Percentiles rank a stretch among this genome's conserved stretches.
phyloP scores from a whole-genome alignment of 1,140 invertebrate genomes.

The Hydropsyche tenuis region DNA sequence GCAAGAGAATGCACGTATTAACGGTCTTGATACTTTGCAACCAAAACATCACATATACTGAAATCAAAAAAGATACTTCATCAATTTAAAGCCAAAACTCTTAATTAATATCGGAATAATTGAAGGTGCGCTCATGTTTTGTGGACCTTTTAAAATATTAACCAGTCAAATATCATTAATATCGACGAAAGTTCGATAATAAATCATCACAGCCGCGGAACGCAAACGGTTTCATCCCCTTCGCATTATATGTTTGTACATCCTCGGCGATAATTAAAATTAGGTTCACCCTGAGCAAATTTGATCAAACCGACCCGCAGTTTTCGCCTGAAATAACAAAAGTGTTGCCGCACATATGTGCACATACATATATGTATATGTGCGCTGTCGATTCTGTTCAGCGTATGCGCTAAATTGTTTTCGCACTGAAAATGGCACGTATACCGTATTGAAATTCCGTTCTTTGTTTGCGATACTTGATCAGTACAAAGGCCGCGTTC shows the following conservation, averaged over 20 bases:
- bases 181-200: conserved; percentile 39
- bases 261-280: conserved; percentile 44
- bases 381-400: too few species aligned
- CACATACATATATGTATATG: too few species aligned
- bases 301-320: conserved; percentile 2
- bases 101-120: conserved; percentile 33
- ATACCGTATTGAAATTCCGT: neutral
- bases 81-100: too few species aligned
- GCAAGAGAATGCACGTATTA: too few species aligned
- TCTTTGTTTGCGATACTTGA: conserved; percentile 15
- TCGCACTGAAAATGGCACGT: conserved; percentile 3
- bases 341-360: too few species aligned
- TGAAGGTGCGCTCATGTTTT: conserved; percentile 21
- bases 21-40: too few species aligned
- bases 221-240: conserved; percentile 19
- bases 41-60: too few species aligned
- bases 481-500: conserved; percentile 3
- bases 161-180: conserved; percentile 48
- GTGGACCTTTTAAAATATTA: conserved; percentile 27
- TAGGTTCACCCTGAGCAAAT: conserved; percentile 18
- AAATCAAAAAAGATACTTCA: too few species aligned
- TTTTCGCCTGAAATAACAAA: neutral
- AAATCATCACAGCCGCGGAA: conserved; percentile 39
- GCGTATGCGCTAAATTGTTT: neutral
- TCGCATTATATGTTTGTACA: conserved; percentile 22